Conservation (phyloP, 2,113 vertebrate species). For the Microcebus griseorufus region DNA sequence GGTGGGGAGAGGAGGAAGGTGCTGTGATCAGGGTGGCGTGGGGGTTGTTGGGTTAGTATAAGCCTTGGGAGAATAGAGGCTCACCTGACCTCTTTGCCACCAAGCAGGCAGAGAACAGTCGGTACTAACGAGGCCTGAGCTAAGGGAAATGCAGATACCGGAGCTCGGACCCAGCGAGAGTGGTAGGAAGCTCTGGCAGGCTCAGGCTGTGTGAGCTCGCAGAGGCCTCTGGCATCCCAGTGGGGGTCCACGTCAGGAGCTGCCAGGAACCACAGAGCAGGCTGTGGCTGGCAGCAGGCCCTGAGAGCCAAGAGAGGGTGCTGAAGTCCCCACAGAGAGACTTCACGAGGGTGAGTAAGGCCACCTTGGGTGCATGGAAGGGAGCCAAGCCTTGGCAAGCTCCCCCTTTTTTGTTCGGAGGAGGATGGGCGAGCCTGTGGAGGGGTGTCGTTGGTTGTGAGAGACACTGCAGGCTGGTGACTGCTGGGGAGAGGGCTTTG, state of each 20-base stretch:
- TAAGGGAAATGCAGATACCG: background rate
- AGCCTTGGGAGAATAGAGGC: background rate
- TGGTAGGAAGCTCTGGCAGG: background rate
- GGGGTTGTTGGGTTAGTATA: background rate
- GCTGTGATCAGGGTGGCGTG: background rate
- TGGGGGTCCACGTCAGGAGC: background rate
- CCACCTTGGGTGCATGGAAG: rapidly evolving
- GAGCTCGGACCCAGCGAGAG: background rate
- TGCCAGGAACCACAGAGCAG: background rate
- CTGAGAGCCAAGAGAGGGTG: background rate
- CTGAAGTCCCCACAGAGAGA: background rate
- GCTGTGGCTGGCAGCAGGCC: background rate
- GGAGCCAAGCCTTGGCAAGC: background rate
- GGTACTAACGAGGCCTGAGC: background rate
- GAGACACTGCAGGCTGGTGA: rapidly evolving
- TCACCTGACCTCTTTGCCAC: background rate
- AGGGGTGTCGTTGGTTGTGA: rapidly evolving
- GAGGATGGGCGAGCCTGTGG: background rate
- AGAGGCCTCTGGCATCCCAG: background rate
- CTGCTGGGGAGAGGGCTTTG: background rate
- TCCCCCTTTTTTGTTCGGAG: background rate
- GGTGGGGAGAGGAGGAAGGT: background rate
- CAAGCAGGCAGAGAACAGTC: background rate
- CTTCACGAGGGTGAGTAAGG: no score
- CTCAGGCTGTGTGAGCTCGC: background rate